Base-by-base conservation (phyloP, 2,888 invertebrate species). In the Acronicta alni region DNA sequence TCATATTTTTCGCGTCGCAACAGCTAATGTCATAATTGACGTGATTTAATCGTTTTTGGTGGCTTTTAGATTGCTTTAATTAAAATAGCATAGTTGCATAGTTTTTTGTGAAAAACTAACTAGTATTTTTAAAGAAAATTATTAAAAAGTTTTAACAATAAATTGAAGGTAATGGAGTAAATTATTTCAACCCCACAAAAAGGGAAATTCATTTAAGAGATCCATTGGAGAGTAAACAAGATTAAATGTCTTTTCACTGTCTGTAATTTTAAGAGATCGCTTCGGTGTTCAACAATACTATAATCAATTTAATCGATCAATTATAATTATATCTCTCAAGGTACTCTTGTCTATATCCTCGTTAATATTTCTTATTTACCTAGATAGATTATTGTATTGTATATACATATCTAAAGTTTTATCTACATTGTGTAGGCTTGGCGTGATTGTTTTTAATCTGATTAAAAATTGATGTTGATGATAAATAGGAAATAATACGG, bases 361-460 rank as follows among this genome's bases (percentile, higher is more conserved):
- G 17, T 37, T n/a, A 58, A 58, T 23, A 67, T 67, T 46, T 67
- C 44, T 57, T 58, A 43, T 18, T 54, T 63, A 57, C 52, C 63
- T 63, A 64, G 43, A 30, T 30, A 12, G 30, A 26, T 26, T 26
- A 26, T 26, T 26, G 8, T 26, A 30, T 30, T 30, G 12, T 30
- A 30, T 30, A 30, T 30, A 30, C 30, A 54, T 30, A 30, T 30
- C 12, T 30, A 30, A 12, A 54, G 54, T 63, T 42, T 58, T 58
- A 71, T 69, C 71, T 57, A 18, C 57, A 55, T 57, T 66, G 54
- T 66, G 51, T 65, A 49, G 20, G 48, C 48, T 55, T 55, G 35
- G 62, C 57, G 69, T 67, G 69, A 71, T 71, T 71, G 61, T 57
- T 68, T 68, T 52, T 58, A 67, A 67, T 71, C 68, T 61, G 71